Percentiles rank a stretch among this genome's conserved stretches.
phyloP scores from a whole-genome alignment of 2,888 invertebrate species.

The Caenorhabditis doughertyi region DNA sequence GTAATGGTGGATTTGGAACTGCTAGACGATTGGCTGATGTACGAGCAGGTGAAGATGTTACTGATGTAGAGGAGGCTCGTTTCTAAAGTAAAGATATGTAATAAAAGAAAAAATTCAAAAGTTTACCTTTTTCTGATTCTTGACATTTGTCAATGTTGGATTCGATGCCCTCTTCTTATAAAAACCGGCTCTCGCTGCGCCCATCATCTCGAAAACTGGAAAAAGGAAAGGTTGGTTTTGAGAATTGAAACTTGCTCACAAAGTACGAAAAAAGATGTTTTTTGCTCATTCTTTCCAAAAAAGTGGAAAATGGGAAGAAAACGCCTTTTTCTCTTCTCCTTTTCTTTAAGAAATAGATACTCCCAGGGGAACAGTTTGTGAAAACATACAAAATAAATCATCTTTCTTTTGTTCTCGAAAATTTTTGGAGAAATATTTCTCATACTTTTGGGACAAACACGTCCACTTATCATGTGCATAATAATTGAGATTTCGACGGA shows the following conservation, averaged over 20 bases:
- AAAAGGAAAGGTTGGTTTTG: conserved; percentile 1
- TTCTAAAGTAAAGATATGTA: conserved; percentile 24
- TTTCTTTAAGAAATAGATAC: background rate
- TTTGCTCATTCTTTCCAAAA: conserved; percentile 15
- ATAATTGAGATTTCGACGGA: conserved; percentile 5
- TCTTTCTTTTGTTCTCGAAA: conserved; percentile 40
- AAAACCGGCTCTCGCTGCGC: conserved; percentile 69
- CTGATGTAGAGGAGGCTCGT: conserved; percentile 22
- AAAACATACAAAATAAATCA: conserved; percentile 58
- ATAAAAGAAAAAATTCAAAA: background rate
- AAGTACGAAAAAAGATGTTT: conserved; percentile 30
- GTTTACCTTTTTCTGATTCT: conserved; percentile 49
- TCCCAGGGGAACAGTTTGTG: conserved; percentile 36
- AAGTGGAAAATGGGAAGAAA: conserved; percentile 41
- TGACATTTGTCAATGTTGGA: conserved; percentile 30
- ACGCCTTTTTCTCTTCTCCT: background rate
- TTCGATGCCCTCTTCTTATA: conserved; percentile 67
- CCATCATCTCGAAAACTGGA: conserved; percentile 71
- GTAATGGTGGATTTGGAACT: conserved; percentile 65
- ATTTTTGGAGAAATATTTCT: conserved; percentile 5
- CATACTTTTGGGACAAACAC: conserved; percentile 21
- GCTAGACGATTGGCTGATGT: conserved; percentile 49
- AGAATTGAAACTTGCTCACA: conserved; percentile 17
- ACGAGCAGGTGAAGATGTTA: conserved; percentile 41
- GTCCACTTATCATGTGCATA: conserved; percentile 48